Base-by-base conservation (phyloP, 1,140 invertebrate species). In the Anastrepha ludens region DNA sequence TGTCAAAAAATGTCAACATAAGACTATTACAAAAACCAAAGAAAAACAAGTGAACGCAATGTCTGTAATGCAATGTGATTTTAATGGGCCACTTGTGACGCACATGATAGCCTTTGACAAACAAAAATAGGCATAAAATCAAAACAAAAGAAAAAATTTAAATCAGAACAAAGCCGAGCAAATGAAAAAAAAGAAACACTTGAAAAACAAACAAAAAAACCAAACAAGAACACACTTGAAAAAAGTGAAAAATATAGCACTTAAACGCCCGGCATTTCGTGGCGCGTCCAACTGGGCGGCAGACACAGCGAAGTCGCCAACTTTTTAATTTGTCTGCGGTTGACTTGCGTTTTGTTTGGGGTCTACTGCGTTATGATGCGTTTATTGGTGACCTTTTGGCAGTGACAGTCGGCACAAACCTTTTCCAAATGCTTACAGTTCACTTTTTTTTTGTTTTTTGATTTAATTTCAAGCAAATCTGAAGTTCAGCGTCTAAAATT, bases 21-120 rank as follows among this genome's bases (percentile, higher is more conserved):
- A 74, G 41, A 64, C 17, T 13, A 11, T 39, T 41, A 70, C 20
- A 70, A 29, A 41, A 2, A 50, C 17, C 11, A 50, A 50, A 17
- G 15, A 47, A 11, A 70, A 70, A 41, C 65, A 74, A 67, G 39
- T 29, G 41, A 74, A 50, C 15, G 44, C 39, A 74, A 47, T 74
- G 17, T 44, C 41, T 74, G 70, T 74, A 74, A 74, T 74, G 44
- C 70, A 74, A 74, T 74, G 70, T 74, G 70, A 74, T 74, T 74
- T 74, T 74, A 74, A 74, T 74, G 70, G 70, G 70, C 70, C 70
- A 74, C 70, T 74, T 74, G 70, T 74, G 70, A 74, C 70, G 70
- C 70, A 74, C 70, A 74, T 74, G 70, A 74, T 74, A 74, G 70
- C 70, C 70, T 50, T 74, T 74, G 44, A 74, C 70, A 74, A 74